Evolutionary conservation across 1,140 invertebrate species (phyloP), one percentile per base, ranked within the genome.

Genomic region (Trichonephila inaurata): DNA sequence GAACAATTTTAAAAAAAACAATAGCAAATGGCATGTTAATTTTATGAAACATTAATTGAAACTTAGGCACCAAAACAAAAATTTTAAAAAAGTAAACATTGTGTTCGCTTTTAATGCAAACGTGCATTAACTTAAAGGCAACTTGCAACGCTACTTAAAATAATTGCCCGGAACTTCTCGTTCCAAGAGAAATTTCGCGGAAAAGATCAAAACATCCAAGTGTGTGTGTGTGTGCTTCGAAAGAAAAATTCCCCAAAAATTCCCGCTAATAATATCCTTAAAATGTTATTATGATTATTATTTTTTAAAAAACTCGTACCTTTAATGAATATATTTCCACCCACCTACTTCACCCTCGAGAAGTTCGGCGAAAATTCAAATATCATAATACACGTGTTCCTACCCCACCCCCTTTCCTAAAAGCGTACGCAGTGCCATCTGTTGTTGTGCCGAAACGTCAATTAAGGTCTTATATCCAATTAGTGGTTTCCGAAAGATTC

Each of bases 391-490:
- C n/a, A 8, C n/a, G n/a, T 69, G 66, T 44, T 82, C 16, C n/a
- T 24, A 51, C 82, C 12, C 40, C 82, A 12, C 82, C n/a, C n/a
- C 51, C 66, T 77, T 77, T 40, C 60, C 28, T 87, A 18, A 51
- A 28, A 64, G 40, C 72, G 69, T 33, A 19, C 69, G 40, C 89
- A 24, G 44, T 51, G 72, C 89, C 89, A 81, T 82, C 89, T 82
- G 89, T 81, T 61, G 89, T 60, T 19, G n/a, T 81, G 58, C 44
- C 89, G 89, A 60, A 77, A 81, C 72, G 64, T 81, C 66, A 90
- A 90, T 90, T 90, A 90, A 81, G 64, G 72, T 28, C 66, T 24
- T 24, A 90, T 90, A 64, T 60, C 72, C 72, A 90, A 90, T 90
- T 90, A 90, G 89, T 24, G 28, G 72, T 33, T 69, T 72, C 28